Percentiles rank a stretch among this genome's conserved stretches.
phyloP scores from a whole-genome alignment of 35 echinoderm and acorn worm genomes.

The Holothuria glaberrima region DNA sequence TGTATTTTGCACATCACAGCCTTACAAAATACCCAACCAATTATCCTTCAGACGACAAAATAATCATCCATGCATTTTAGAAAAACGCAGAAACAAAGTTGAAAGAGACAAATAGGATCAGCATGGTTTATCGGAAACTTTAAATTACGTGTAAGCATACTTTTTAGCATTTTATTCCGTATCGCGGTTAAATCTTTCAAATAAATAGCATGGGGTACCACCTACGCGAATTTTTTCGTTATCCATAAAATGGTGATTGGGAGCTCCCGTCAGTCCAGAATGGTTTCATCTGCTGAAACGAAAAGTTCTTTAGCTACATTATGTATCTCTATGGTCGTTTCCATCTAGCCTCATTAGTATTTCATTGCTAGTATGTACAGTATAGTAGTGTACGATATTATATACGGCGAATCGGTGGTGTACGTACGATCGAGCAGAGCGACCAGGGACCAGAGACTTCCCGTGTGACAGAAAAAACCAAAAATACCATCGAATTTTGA shows the following conservation, averaged over 20 bases:
- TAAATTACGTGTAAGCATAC: constrained; percentile 31
- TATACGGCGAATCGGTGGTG: background rate
- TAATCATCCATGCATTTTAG: too few relatives aligned
- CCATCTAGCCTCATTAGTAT: too few relatives aligned
- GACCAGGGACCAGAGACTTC: constrained; percentile 11
- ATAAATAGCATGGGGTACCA: constrained; percentile 44
- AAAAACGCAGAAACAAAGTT: too few relatives aligned
- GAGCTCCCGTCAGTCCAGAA: constrained; percentile 43
- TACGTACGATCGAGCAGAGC: background rate
- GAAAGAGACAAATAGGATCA: constrained; percentile 6
- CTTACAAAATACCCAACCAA: too few relatives aligned
- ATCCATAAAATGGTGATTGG: constrained; percentile 31
- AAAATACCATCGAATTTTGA: constrained; percentile 25
- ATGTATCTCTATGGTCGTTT: too few relatives aligned
- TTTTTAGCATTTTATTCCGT: background rate
- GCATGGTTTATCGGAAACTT: constrained; percentile 39
- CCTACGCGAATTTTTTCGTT: constrained; percentile 29
- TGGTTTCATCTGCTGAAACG: too few relatives aligned
- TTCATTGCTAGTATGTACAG: background rate
- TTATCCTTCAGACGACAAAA: too few relatives aligned
- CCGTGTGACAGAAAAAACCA: constrained; percentile 9
- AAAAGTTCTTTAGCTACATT: too few relatives aligned
- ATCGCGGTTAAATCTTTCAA: constrained; percentile 16
- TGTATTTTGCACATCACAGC: too few relatives aligned
- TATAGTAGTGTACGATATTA: background rate